These are phyloP conservation scores for Cryptoleucopteryx plumbea DNA, from an alignment of 2,113 vertebrate genomes.

Conservation along the genomic window DNA sequence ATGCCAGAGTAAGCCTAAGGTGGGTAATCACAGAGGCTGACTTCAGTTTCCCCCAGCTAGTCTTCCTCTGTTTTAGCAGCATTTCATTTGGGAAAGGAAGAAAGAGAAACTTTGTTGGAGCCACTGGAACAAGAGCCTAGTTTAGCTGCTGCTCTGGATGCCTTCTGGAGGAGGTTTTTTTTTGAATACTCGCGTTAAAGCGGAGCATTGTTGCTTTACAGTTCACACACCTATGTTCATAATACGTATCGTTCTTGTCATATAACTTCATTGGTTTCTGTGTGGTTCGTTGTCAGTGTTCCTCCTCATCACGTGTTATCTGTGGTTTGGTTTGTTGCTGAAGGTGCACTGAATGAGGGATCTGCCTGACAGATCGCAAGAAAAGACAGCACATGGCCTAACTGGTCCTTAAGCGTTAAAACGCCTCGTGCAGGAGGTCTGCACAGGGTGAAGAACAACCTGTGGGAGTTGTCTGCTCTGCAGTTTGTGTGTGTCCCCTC, in stretches of 20 bases:
- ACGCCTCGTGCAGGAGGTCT: neutral
- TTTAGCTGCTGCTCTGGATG: neutral
- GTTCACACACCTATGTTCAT: neutral
- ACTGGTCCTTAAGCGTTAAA: neutral
- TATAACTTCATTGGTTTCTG: neutral
- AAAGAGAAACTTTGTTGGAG: neutral
- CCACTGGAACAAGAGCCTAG: neutral
- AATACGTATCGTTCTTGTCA: neutral
- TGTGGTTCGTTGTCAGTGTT: neutral
- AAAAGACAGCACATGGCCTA: neutral
- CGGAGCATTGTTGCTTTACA: neutral
- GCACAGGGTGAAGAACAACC: neutral
- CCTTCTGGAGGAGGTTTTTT: neutral
- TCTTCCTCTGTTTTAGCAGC: neutral
- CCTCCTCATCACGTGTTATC: neutral
- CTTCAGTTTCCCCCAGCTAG: neutral
- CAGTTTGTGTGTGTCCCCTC: neutral
- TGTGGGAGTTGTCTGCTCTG: neutral
- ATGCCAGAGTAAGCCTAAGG: neutral
- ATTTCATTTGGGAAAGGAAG: neutral
- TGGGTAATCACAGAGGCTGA: neutral
- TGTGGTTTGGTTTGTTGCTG: neutral
- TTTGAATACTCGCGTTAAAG: neutral
- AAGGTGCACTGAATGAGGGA: neutral
- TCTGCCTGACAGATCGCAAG: neutral